phyloP scores from a whole-genome alignment of 2,113 vertebrate species.

The Myxocyprinus asiaticus region DNA sequence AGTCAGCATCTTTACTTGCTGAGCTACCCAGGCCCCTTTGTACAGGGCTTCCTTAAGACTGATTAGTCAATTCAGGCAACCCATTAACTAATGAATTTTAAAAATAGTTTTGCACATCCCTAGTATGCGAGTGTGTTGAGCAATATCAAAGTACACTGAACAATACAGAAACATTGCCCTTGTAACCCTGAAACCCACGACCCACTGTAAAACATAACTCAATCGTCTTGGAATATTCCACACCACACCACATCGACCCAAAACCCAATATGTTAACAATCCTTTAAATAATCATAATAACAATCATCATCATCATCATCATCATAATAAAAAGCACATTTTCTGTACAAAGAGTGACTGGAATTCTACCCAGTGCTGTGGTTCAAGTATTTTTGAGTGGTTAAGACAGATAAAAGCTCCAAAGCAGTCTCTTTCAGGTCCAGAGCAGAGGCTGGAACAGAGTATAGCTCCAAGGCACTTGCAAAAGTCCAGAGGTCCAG shows the following conservation, averaged over 20 bases:
- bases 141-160: neutral
- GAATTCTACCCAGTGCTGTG: constrained; percentile 76
- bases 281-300: constrained; percentile 98
- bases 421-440: constrained; percentile 77
- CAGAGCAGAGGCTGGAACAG: constrained; percentile 79
- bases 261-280: constrained; percentile 73
- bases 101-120: neutral
- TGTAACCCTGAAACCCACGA: neutral
- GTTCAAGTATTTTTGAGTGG: constrained; percentile 62
- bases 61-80: no score
- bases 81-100: constrained; percentile 35
- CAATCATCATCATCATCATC: constrained; percentile 88
- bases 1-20: no score
- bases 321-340: constrained; percentile 90
- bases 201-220: neutral
- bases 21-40: no score
- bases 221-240: neutral
- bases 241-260: no score
- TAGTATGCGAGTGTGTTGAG: neutral
- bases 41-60: no score
- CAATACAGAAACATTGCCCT: no score
- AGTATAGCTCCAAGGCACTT: constrained; percentile 94
- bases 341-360: constrained; percentile 95
- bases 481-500: constrained; percentile 76
- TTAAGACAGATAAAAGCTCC: constrained; percentile 73